phyloP scores from a whole-genome alignment of 2,113 vertebrate genomes.

The Kobus ellipsiprymnus region DNA sequence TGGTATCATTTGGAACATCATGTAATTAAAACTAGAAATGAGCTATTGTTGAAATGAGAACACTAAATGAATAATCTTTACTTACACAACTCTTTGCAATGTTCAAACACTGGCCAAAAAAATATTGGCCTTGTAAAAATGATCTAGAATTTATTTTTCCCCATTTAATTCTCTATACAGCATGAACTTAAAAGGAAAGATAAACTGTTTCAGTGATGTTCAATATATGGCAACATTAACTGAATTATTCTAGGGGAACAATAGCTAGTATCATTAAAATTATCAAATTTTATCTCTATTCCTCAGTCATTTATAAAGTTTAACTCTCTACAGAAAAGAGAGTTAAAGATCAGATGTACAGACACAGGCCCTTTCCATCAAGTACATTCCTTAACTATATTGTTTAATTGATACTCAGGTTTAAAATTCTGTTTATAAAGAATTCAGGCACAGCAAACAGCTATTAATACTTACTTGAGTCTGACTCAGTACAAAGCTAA shows the following conservation, averaged over 20 bases:
- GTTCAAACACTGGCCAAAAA: constrained; percentile 62
- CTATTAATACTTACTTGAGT: not conserved
- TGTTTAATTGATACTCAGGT: not conserved
- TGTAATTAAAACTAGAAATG: constrained; percentile 75
- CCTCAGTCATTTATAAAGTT: not conserved
- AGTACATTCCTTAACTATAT: not conserved
- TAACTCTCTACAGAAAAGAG: not conserved
- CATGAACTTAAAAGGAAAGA: constrained; percentile 49
- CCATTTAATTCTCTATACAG: constrained; percentile 61
- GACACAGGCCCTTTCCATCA: not conserved
- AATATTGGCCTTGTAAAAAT: constrained; percentile 48
- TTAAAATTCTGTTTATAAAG: not conserved
- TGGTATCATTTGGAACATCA: constrained; percentile 71
- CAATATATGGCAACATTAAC: not conserved
- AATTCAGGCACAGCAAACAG: not conserved
- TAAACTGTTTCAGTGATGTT: constrained; percentile 58
- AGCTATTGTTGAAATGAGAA: constrained; percentile 39
- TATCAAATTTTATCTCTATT: not conserved
- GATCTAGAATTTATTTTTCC: constrained; percentile 59
- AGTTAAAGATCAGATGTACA: not conserved
- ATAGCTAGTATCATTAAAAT: constrained; percentile 31
- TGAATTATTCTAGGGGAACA: constrained; percentile 44
- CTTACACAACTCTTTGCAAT: constrained; percentile 56
- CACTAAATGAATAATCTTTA: constrained; percentile 70
- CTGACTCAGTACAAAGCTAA: not conserved